Evolutionary conservation across 2,797 vertebrate species (phyloP).

Genomic region (Antennarius maculatus): DNA sequence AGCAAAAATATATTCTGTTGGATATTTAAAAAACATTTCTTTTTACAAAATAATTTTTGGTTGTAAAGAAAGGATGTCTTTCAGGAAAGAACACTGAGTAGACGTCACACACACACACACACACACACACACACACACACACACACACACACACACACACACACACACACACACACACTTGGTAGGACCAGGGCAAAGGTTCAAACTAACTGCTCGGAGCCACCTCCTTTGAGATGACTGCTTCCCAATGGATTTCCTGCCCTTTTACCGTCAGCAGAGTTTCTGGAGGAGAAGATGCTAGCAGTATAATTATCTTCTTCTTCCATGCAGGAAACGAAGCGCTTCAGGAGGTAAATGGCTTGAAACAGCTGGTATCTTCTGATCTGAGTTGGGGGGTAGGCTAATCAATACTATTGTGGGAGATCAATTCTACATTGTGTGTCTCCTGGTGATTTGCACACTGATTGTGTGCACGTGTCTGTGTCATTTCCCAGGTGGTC

Average conservation of each 20-base stretch:
- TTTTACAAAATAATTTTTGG: too few species aligned
- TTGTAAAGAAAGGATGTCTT: too few species aligned
- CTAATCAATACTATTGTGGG: constrained; percentile 72
- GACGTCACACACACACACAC: background rate
- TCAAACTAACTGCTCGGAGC: constrained; percentile 59
- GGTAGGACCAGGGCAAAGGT: constrained; percentile 45
- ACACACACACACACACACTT: constrained; percentile 24
- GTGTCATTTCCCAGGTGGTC: constrained; percentile 55
- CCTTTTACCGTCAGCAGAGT: constrained; percentile 67
- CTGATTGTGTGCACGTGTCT: constrained; percentile 34
- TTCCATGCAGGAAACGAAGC: constrained; percentile 57
- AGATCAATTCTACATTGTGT: constrained; percentile 64
- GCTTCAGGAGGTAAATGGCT: constrained; percentile 68
- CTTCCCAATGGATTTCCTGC: constrained; percentile 70
- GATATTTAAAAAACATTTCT: too few species aligned
- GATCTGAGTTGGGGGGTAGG: constrained; percentile 65
- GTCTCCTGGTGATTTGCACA: constrained; percentile 45
- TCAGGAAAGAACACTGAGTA: too few species aligned
- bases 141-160: constrained; percentile 18
- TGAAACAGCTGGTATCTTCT: constrained; percentile 74
- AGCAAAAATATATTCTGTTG: too few species aligned
- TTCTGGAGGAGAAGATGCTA: constrained; percentile 52
- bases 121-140: constrained; percentile 22
- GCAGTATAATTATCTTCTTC: constrained; percentile 72
- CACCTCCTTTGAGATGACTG: constrained; percentile 52